Base-by-base conservation (phyloP, 2,888 invertebrate genomes). In the Latheticus oryzae region DNA sequence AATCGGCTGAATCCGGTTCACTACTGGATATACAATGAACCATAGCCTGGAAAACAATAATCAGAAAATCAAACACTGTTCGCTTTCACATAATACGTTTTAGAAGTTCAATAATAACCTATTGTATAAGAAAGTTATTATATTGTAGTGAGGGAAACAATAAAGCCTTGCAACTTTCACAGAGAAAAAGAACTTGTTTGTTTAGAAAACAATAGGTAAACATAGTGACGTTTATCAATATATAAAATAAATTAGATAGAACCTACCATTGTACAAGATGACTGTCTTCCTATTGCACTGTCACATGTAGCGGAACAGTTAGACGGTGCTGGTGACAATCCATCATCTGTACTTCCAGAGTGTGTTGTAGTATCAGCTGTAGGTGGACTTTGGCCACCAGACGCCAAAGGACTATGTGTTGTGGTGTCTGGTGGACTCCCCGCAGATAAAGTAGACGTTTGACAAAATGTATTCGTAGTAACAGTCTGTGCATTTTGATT, bases 1-100 rank as follows among this genome's bases (percentile, higher is more conserved):
- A 55, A 48, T 85, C 85, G 3, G 83, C 84, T 1, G 85, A 83
- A 72, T 91, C 91, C 17, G 88, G 91, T 73, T 92, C 92, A 68
- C 92, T 92, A 73, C 92, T 92, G 19, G 93, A 92, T 60, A 93
- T 89, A 75, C 91, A 93, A 75, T 93, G 93, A 16, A 93, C 93
- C 92, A 92, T 87, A 3, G 88, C 87, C 87, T 87, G 80, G 35
- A 75, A 73, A n/a, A n/a, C n/a, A n/a, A n/a, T n/a, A n/a, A n/a
- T n/a, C n/a, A n/a, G n/a, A n/a, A n/a, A n/a, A n/a, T n/a, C n/a
- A n/a, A n/a, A n/a, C n/a, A n/a, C n/a, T n/a, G n/a, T n/a, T n/a
- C n/a, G n/a, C n/a, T n/a, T n/a, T n/a, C n/a, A n/a, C n/a, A n/a
- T n/a, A n/a, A n/a, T n/a, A 48, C 38, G 24, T 5, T 21, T 21